Evolutionary conservation across 2,113 vertebrate species (phyloP), one percentile per base, ranked within the genome.

Genomic region (Istiophorus platypterus): DNA sequence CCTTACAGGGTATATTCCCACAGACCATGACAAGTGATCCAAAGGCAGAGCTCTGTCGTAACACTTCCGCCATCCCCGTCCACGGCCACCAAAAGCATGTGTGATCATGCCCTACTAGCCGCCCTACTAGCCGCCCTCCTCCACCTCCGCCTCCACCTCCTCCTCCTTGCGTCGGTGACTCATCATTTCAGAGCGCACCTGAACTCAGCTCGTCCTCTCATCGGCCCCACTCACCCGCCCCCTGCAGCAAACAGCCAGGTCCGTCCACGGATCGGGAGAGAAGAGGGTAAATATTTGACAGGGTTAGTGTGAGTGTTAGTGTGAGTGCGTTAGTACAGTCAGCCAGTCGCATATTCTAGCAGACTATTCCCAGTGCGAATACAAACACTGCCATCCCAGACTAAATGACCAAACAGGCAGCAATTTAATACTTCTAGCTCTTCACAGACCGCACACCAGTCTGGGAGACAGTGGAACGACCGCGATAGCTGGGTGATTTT

Each of bases 261-360:
- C 49, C 45, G 79, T 54, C 71, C 81, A 59, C 57, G 70, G 76
- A 66, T 52, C 34, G 70, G 20, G 76, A 63, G 72, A 73, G 77
- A 62, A 24, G 77, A 87, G 37, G 49, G 87, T 84, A 89, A 91
- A 92, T 92, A 92, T 91, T 92, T 91, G 86, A 70, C 22, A 61
- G 70, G 13, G 58, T 14, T 1, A 42, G 41, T 27, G 65, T 14
- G 51, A 10, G 56, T 29, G 84, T 26, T 49, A 57, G 69, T 15
- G 57, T 29, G 84, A 24, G 56, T 58, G 70, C 63, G 59, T 88
- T 39, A 76, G 49, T 69, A 49, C 61, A 78, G 66, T 15, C 42
- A 68, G 64, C 2, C 34, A 63, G 52, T 63, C 29, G 1, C 72
- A 58, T 52, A n/a, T 31, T 70, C 49, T 13, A 27, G 64, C 85